phyloP scores from a whole-genome alignment of 1,140 invertebrate species.

The Agrypnia vestita region DNA sequence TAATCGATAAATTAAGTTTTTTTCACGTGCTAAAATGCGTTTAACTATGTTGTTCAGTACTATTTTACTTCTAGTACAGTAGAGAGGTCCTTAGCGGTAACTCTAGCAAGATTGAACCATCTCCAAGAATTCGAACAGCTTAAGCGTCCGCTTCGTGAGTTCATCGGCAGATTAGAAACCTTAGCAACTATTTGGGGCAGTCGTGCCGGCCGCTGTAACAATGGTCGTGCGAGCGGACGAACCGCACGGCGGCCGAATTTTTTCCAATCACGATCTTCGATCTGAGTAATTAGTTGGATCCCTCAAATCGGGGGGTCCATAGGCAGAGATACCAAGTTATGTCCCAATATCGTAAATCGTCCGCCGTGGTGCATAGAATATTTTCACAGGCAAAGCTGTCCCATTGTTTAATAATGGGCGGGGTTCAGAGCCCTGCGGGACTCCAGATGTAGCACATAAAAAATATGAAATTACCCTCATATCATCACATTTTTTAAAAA shows the following conservation, averaged over 20 bases:
- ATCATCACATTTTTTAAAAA: too few relatives aligned
- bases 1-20: too few relatives aligned
- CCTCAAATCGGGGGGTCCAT: background rate
- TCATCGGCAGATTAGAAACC: slow-evolving; percentile 55
- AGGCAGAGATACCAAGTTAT: background rate
- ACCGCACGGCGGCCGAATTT: slow-evolving; percentile 9
- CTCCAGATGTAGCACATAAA: too few relatives aligned
- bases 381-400: too few relatives aligned
- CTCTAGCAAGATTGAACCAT: background rate
- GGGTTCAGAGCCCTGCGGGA: too few relatives aligned
- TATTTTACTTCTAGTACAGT: too few relatives aligned
- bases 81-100: too few relatives aligned
- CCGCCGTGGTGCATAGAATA: too few relatives aligned
- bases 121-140: background rate
- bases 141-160: slow-evolving; percentile 43
- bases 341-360: background rate
- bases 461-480: too few relatives aligned
- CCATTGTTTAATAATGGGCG: too few relatives aligned
- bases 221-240: slow-evolving; percentile 5
- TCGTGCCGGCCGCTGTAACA: slow-evolving; percentile 49
- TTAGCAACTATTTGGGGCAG: slow-evolving; percentile 56
- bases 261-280: slow-evolving; percentile 49
- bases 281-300: slow-evolving; percentile 42
- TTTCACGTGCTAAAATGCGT: too few relatives aligned
- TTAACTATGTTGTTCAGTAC: too few relatives aligned